Base-by-base conservation (phyloP, 1,140 invertebrate genomes). In the Trichoplusia ni region DNA sequence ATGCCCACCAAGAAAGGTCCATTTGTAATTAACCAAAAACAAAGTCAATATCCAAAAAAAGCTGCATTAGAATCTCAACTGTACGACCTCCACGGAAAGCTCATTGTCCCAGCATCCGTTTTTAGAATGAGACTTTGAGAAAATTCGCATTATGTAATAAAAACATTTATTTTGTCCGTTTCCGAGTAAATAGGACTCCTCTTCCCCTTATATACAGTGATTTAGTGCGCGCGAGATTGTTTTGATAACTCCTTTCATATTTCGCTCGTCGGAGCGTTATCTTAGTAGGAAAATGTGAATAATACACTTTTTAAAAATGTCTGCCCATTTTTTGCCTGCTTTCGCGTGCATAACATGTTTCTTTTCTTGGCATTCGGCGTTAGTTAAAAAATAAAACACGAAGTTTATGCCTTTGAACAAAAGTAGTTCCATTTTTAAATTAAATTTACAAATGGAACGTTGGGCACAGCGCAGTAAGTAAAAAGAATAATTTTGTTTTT, bases 61-160 rank as follows among this genome's bases (percentile, higher is more conserved):
- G 9, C 14, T 23, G 33, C 46, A 54, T 53, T 37, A 46, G 38
- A 84, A 73, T 75, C 42, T 69, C 42, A 66, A 64, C 69, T 44
- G 8, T 86, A 83, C 72, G 61, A 29, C 35, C 27, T 65, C 4
- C 6, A 4, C 0, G 21, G 18, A 73, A 76, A 67, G 73, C 23
- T 21, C 18, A 8, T 62, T 78, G 77, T 78, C 11, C n/a, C 47
- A 8, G 14, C 33, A 49, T 23, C 18, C 29, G 75, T 79, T 7
- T 47, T 58, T 47, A 33, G 56, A 47, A 84, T 85, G 77, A 83
- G 83, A 79, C 79, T 84, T 81, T 75, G 86, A 90, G 87, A 86
- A 90, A 86, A 87, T 77, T 79, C 83, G 81, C 80, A 84, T 86
- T 89, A 90, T 90, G 86, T 90, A 90, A 90, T 89, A 86, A 89